Evolutionary conservation across 2,888 invertebrate species (phyloP).

Genomic region (Cactoblastis cactorum): DNA sequence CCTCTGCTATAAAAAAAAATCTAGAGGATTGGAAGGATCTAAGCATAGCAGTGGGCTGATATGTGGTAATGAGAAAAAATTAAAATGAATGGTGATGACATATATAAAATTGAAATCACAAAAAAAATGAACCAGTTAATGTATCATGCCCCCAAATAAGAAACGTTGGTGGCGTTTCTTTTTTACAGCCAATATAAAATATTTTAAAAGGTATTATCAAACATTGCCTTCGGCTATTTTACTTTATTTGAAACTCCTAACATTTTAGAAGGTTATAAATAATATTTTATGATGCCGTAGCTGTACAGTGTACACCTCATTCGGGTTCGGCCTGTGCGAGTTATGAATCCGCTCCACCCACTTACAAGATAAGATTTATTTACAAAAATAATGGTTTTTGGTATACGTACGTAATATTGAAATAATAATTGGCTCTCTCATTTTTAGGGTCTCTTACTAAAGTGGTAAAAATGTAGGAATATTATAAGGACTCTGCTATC

Average conservation of each 20-base stretch:
- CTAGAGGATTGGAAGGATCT: too few species aligned
- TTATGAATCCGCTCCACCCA: conserved; percentile 44
- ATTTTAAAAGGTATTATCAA: neutral
- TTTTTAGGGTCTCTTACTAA: too few species aligned
- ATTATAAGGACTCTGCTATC: too few species aligned
- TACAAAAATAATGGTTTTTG: conserved; percentile 27
- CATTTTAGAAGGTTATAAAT: conserved; percentile 43
- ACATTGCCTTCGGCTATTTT: conserved; percentile 23
- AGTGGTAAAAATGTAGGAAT: too few species aligned
- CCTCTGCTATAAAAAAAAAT: too few species aligned
- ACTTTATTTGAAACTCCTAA: conserved; percentile 34
- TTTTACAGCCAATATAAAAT: neutral
- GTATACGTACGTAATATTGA: neutral
- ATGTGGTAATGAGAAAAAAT: too few species aligned
- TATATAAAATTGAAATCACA: too few species aligned
- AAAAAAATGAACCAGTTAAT: too few species aligned
- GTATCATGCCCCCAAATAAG: too few species aligned
- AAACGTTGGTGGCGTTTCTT: too few species aligned
- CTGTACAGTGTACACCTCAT: conserved; percentile 50
- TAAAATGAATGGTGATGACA: too few species aligned
- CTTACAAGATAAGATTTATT: conserved; percentile 44
- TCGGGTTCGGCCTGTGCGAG: conserved; percentile 37
- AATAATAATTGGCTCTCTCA: neutral
- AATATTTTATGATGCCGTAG: conserved; percentile 47
- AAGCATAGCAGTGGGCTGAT: too few species aligned